Base-by-base conservation (phyloP, 1,140 invertebrate species). In the Hylyphantes graminicola region DNA sequence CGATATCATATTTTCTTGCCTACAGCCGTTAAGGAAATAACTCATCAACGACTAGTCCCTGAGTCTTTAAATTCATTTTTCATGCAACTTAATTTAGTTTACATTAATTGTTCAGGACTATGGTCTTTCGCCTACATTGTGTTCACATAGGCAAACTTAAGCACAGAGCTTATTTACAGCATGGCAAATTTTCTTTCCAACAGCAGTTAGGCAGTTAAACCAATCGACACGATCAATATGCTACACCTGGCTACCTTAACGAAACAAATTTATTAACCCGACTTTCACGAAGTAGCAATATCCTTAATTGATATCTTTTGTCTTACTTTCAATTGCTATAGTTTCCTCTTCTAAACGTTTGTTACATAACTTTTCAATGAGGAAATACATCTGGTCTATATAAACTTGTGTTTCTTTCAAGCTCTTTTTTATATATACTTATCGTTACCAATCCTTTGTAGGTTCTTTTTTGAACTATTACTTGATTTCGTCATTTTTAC, bases 211-310 rank as follows among this genome's bases (percentile, higher is more conserved):
- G 1, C 2, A 35, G 35, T 35, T 35, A 35, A 35, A 35, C 35
- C 35, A 35, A 35, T 35, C 5, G 35, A 48, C 13, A 9, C 6
- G 53, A 11, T 50, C 13, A 70, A 70, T 50, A 50, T 17, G 35
- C 35, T 51, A 51, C 76, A 67, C 61, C 74, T 76, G 72, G 74
- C 50, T 17, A 55, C 48, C 12, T n/a, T 67, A 19, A 67, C 65
- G 48, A 67, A 67, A 10, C 11, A 67, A 67, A 78, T 78, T 78
- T 78, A 78, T 78, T 65, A 67, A 15, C 76, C 21, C 63, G 59
- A 67, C n/a, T 15, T n/a, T 21, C n/a, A 64, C 17, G 21, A 21
- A 35, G 35, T n/a, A 35, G 35, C 35, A 35, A 35, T 35, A 35
- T 35, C 35, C 35, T 5, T 35, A 35, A 35, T 35, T 35, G 35